A percentile compares a stretch with the other conserved stretches of the same genome.
phyloP scores from a whole-genome alignment of 30 jellyfish, hydroid and myxozoan genomes.

The Aurelia sp. region DNA sequence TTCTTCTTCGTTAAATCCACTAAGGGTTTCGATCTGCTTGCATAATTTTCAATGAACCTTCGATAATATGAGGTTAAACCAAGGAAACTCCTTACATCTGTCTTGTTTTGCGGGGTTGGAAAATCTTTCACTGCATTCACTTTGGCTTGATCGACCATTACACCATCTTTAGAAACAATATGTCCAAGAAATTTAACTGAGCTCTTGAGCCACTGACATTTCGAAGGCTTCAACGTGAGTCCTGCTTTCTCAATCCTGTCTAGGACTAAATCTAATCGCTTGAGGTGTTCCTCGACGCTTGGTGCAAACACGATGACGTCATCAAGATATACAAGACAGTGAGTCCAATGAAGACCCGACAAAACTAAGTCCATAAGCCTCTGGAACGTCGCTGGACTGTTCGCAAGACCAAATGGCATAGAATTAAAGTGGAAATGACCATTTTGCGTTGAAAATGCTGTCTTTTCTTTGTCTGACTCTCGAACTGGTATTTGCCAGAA shows the following conservation, averaged over 20 bases:
- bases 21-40: constrained; percentile 35
- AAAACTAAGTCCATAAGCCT: constrained; percentile 52
- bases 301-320: constrained; percentile 23
- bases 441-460: not conserved
- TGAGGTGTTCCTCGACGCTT: constrained; percentile 28
- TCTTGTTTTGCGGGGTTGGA: constrained; percentile 38
- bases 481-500: constrained; percentile 69
- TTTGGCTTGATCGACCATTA: constrained; percentile 47
- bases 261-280: constrained; percentile 34
- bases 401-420: constrained; percentile 20
- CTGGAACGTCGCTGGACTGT: constrained; percentile 62
- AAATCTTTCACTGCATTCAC: constrained; percentile 16
- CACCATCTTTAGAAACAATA: constrained; percentile 35
- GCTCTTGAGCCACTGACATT: constrained; percentile 36
- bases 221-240: constrained; percentile 50
- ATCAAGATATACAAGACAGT: constrained; percentile 48
- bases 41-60: constrained; percentile 39
- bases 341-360: constrained; percentile 51
- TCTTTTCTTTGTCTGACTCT: constrained; percentile 36
- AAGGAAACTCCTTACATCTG: constrained; percentile 45
- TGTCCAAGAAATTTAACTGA: constrained; percentile 72
- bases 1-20: constrained; percentile 47
- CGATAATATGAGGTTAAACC: constrained; percentile 66
- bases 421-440: too few relatives aligned
- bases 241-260: constrained; percentile 49